Conservation (phyloP, 2,797 vertebrate species). For the Lepus oiostolus region DNA sequence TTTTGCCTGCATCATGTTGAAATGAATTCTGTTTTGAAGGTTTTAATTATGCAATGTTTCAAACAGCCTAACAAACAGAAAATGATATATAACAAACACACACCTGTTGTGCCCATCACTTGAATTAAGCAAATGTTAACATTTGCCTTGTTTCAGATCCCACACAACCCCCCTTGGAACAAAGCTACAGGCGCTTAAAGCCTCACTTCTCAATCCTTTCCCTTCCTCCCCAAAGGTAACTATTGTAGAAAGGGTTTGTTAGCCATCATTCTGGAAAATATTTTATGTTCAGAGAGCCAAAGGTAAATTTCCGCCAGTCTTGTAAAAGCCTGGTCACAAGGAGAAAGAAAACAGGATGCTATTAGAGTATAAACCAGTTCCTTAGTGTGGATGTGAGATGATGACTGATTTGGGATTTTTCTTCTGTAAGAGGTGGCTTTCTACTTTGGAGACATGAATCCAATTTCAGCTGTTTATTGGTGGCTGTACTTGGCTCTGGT, state of each 20-base stretch:
- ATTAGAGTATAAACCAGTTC: neutral
- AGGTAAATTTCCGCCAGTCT: neutral
- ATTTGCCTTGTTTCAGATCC: neutral
- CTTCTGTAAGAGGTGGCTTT: neutral
- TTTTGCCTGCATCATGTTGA: slow-evolving; percentile 17
- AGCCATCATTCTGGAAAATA: neutral
- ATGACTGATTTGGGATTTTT: slow-evolving; percentile 29
- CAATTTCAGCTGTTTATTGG: neutral
- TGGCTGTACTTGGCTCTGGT: neutral
- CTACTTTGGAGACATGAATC: neutral
- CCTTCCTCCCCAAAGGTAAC: neutral
- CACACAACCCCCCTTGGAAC: neutral
- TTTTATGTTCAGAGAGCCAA: neutral
- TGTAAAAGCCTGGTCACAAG: neutral
- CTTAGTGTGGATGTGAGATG: neutral
- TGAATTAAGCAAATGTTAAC: neutral
- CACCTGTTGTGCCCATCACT: neutral
- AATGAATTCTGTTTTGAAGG: slow-evolving; percentile 31
- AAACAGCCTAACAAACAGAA: neutral
- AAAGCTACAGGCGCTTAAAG: neutral
- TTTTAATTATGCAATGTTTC: neutral
- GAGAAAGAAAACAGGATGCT: neutral
- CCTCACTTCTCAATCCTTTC: neutral
- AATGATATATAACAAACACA: neutral
- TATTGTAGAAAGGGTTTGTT: slow-evolving; percentile 24